phyloP scores from a whole-genome alignment of 2,888 invertebrate species.

The Furcula furcula region DNA sequence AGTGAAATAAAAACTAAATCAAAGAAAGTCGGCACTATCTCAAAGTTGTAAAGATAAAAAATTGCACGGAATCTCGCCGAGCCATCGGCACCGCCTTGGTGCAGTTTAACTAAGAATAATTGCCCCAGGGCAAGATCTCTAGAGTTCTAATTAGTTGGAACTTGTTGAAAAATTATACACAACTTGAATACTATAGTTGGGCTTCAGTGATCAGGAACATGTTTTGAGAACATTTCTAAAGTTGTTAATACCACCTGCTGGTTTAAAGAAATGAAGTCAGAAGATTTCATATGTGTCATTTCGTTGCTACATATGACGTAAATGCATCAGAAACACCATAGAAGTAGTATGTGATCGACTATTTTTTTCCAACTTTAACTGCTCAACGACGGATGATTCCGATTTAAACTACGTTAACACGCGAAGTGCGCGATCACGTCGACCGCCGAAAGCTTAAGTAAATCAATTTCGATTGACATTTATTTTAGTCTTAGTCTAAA shows the following conservation, averaged over 20 bases:
- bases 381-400: too few relatives aligned
- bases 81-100: constrained; percentile 27
- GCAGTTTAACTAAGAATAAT: constrained; percentile 49
- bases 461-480: too few relatives aligned
- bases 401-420: too few relatives aligned
- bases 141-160: constrained; percentile 48
- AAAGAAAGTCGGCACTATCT: neutral
- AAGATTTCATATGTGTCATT: too few relatives aligned
- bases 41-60: constrained; percentile 13
- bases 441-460: too few relatives aligned
- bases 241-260: constrained; percentile 20
- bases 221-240: constrained; percentile 18
- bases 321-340: too few relatives aligned
- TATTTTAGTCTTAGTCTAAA: too few relatives aligned
- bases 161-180: constrained; percentile 53
- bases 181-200: constrained; percentile 29
- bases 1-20: neutral
- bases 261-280: too few relatives aligned
- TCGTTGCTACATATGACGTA: too few relatives aligned
- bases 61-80: constrained; percentile 16
- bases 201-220: constrained; percentile 25
- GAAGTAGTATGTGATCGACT: too few relatives aligned
- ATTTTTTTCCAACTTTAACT: too few relatives aligned
- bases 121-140: constrained; percentile 25
- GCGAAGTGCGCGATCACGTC: too few relatives aligned